These are phyloP conservation scores for Pimpla rufipes DNA, from an alignment of 2,888 invertebrate species.

Conservation along the genomic window DNA sequence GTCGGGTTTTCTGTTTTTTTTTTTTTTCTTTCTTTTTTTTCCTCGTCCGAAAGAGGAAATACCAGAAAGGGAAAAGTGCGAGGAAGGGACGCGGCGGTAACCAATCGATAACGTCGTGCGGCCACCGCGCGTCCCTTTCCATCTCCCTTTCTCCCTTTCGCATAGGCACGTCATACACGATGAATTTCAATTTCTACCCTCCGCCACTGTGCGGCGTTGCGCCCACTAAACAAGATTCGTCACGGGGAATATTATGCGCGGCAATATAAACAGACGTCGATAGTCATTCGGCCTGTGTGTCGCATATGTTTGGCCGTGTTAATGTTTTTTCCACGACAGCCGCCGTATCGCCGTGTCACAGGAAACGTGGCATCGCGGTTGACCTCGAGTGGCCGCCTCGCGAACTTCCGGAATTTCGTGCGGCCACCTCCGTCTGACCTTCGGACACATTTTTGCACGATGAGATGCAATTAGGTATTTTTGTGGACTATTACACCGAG, in stretches of 20 bases:
- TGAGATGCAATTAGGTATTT: no score
- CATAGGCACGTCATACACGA: constrained; percentile 65
- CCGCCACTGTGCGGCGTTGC: constrained; percentile 22
- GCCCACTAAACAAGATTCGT: constrained; percentile 57
- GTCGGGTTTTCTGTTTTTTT: neutral
- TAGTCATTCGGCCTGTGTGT: constrained; percentile 48
- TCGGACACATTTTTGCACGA: neutral
- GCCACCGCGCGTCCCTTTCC: constrained; percentile 30
- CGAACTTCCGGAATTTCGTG: constrained; percentile 3
- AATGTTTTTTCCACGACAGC: constrained; percentile 44
- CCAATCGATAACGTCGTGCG: constrained; percentile 58
- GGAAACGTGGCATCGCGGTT: neutral
- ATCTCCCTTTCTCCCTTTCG: constrained; percentile 29
- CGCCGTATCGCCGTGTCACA: neutral
- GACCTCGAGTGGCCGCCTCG: neutral
- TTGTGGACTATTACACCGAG: no score
- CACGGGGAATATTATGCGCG: constrained; percentile 65
- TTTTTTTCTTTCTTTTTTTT: neutral
- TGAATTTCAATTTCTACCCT: constrained; percentile 80
- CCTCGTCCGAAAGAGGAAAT: constrained; percentile 39
- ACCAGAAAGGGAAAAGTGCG: constrained; percentile 41
- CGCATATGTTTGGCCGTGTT: constrained; percentile 53
- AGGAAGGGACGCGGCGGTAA: constrained; percentile 42
- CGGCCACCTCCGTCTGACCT: neutral
- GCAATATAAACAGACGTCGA: constrained; percentile 66